Conservation (phyloP, 2,113 vertebrate genomes). For the Ovis canadensis region DNA sequence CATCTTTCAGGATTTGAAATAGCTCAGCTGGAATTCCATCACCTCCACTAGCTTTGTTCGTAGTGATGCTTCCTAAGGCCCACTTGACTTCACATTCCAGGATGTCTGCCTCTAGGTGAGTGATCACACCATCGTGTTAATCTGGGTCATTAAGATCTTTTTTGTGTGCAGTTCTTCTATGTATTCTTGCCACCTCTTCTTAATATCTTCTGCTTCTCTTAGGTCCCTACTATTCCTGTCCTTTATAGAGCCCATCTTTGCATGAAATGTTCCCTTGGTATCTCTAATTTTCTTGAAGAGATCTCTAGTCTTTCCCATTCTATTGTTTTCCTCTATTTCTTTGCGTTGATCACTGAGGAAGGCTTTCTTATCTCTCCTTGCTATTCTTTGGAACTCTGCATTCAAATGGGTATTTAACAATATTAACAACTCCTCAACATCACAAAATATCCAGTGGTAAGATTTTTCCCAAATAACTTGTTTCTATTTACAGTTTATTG, state of each 20-base stretch:
- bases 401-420: background rate
- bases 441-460: background rate
- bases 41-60: background rate
- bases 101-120: background rate
- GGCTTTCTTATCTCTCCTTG: background rate
- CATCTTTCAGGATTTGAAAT: background rate
- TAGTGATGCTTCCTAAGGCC: background rate
- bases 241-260: background rate
- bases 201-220: background rate
- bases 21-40: background rate
- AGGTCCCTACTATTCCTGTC: background rate
- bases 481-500: background rate
- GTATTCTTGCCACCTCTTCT: background rate
- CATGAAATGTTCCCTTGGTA: background rate
- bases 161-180: background rate
- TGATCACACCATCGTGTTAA: background rate
- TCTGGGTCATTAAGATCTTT: background rate
- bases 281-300: background rate
- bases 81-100: background rate
- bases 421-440: background rate
- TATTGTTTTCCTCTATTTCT: background rate
- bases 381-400: background rate
- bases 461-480: background rate
- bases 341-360: background rate
- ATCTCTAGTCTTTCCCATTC: background rate